Conservation (phyloP, 2,888 invertebrate genomes). For the Glomeris marginata region DNA sequence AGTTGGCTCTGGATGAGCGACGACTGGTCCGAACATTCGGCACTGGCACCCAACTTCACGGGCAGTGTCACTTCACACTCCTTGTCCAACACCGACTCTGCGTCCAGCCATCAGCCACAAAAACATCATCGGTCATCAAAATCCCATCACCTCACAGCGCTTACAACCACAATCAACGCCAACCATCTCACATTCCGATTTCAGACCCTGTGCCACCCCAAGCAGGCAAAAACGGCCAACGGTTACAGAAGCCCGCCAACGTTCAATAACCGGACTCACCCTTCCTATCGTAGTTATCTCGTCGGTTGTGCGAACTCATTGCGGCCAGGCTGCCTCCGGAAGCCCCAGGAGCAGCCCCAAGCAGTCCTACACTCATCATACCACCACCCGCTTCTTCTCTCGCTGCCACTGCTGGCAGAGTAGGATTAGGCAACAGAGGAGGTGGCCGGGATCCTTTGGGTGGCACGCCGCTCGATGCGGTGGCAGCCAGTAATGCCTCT, state of each 20-base stretch:
- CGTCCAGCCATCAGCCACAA: slow-evolving; percentile 3
- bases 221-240: no score
- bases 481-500: slow-evolving; percentile 72
- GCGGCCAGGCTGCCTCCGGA: background rate
- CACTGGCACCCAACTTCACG: no score
- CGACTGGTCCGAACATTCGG: no score
- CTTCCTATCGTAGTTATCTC: no score
- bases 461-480: slow-evolving; percentile 40
- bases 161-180: no score
- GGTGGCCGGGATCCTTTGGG: slow-evolving; percentile 10
- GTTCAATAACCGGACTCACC: no score
- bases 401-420: slow-evolving; percentile 1
- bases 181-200: no score
- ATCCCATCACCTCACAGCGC: background rate
- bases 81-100: background rate
- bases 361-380: slow-evolving; percentile 16
- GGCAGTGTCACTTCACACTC: no score
- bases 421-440: background rate
- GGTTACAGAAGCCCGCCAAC: no score
- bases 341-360: slow-evolving; percentile 6
- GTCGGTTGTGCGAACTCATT: no score
- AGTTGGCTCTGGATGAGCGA: background rate
- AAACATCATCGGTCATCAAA: background rate
- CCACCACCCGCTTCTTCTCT: slow-evolving; percentile 9
- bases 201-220: no score